A percentile compares a stretch with the other conserved stretches of the same genome.
phyloP scores from a whole-genome alignment of 53 echinoderm and acorn worm genomes.

The Hippasteria phrygiana region DNA sequence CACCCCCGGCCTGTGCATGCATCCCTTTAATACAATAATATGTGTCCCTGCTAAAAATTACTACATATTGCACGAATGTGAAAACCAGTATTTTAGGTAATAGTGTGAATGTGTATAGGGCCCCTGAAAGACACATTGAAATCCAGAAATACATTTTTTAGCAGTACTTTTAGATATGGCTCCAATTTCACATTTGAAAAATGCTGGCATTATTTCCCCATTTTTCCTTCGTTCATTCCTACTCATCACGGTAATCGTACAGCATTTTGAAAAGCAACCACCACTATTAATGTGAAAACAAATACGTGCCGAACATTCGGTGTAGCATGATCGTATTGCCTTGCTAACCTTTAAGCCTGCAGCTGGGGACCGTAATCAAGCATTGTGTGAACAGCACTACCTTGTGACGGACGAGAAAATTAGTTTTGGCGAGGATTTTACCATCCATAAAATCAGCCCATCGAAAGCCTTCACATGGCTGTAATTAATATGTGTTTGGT shows the following conservation, averaged over 20 bases:
- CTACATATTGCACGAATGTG: too few species aligned
- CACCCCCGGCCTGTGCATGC: too few species aligned
- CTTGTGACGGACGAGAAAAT: conserved; percentile 38
- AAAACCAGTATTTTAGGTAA: too few species aligned
- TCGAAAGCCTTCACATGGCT: conserved; percentile 21
- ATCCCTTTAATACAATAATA: too few species aligned
- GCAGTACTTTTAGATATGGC: too few species aligned
- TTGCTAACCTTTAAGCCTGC: not conserved
- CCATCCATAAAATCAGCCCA: conserved; percentile 50
- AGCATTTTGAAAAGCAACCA: not conserved
- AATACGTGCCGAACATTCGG: conserved; percentile 13
- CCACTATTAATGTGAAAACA: not conserved
- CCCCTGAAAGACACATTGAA: too few species aligned
- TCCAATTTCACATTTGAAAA: too few species aligned
- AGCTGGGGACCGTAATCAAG: conserved; percentile 32
- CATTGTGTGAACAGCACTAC: conserved; percentile 36
- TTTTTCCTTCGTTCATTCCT: too few species aligned
- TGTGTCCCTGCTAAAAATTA: too few species aligned
- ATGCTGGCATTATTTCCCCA: too few species aligned
- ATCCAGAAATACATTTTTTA: too few species aligned
- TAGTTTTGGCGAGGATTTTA: conserved; percentile 19
- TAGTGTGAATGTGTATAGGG: too few species aligned
- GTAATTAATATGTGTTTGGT: conserved; percentile 44
- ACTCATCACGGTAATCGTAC: not conserved
- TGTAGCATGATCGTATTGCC: not conserved